Evolutionary conservation across 1,140 invertebrate genomes (phyloP), one percentile per base, ranked within the genome.

Genomic region (Melipona quadrifasciata): DNA sequence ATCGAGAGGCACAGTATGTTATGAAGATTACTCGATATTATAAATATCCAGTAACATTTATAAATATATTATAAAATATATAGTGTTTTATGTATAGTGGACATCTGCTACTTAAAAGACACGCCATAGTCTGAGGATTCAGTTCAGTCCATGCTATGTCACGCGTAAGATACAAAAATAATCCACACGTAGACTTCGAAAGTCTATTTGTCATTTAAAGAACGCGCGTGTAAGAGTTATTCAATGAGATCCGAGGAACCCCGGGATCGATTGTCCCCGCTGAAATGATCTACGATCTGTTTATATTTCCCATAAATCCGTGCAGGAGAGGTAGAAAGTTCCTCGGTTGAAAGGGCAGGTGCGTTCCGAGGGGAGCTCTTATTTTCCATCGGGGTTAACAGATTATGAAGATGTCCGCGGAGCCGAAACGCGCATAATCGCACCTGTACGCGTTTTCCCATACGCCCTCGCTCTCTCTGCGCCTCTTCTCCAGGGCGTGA

Each of bases 381-480:
- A 85, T 85, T 89, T 88, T 89, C 79, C 75, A 64, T 85, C 83
- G 78, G 84, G 88, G 88, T 93, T 90, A 92, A 91, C 87, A 91
- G 90, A 93, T 94, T 93, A 93, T 93, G 91, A 93, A 94, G 93
- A 94, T 90, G 90, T 94, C 91, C 87, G 72, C 70, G 74, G 81
- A 65, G 90, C 88, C 8, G 34, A 55, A 93, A 91, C 71, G 65
- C 74, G 67, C 47, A 71, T 79, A 84, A 57, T 82, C 85, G 78
- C 87, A 90, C 89, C 89, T 89, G 85, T 84, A 70, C 67, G 53
- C 77, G 85, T 90, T 92, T 91, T 90, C 89, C 87, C 87, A 83
- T 72, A 87, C 85, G 75, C 80, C 64, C 73, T 55, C 53, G 31
- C 75, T 84, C 78, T 67, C 76, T 68, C 76, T 14, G 90, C 87